Conservation (phyloP, 2,113 vertebrate species). For the Anarhynchus alexandrinus region DNA sequence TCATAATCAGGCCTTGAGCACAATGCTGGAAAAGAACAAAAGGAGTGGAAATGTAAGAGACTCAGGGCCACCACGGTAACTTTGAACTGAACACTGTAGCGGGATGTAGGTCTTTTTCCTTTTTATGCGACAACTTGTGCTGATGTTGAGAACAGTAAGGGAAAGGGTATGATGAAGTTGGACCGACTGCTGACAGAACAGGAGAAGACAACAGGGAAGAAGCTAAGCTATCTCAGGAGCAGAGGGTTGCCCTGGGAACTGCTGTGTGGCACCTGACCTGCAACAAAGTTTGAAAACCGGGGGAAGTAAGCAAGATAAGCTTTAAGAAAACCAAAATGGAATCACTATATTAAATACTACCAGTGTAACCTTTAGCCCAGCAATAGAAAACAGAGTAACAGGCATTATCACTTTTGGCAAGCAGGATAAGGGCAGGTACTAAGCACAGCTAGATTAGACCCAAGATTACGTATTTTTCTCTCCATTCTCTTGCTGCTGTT, state of each 20-base stretch:
- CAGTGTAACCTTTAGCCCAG: neutral
- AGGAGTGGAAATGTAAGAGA: neutral
- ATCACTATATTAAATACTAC: neutral
- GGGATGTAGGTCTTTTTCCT: neutral
- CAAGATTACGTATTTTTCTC: neutral
- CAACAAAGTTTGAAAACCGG: neutral
- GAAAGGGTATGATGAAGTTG: neutral
- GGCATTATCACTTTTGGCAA: neutral
- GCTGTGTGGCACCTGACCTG: neutral
- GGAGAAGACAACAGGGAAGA: neutral
- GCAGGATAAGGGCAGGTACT: neutral
- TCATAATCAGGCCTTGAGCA: neutral
- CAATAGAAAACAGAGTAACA: neutral
- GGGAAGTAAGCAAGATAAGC: neutral
- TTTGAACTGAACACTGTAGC: neutral
- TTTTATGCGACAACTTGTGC: neutral
- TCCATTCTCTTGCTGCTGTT: neutral
- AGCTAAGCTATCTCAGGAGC: neutral
- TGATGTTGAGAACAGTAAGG: neutral
- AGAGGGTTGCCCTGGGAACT: neutral
- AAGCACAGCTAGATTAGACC: neutral
- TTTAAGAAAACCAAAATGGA: neutral
- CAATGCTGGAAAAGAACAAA: slow-evolving; percentile 30
- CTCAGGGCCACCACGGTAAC: neutral
- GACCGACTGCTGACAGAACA: neutral